Evolutionary conservation across 2,888 invertebrate species (phyloP).

Genomic region (Aleiodes testaceus): DNA sequence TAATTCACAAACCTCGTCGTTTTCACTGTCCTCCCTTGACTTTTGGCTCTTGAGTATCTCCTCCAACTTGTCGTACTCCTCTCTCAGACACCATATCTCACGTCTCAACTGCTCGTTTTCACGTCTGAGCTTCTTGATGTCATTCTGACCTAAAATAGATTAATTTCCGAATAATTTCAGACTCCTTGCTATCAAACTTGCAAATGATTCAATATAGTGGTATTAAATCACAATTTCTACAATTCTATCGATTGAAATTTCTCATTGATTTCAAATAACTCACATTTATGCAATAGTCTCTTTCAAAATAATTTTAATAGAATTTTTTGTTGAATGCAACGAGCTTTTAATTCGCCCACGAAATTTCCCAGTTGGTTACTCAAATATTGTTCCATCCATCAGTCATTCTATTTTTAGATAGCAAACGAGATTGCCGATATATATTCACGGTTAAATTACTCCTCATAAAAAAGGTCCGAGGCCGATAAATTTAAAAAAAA

Average conservation of each 20-base stretch:
- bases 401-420: slow-evolving; percentile 42
- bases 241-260: too few species aligned
- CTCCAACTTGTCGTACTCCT: slow-evolving; percentile 91
- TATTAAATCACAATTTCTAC: too few species aligned
- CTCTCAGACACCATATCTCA: slow-evolving; percentile 89
- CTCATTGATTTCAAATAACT: not conserved
- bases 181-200: not conserved
- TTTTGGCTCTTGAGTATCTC: slow-evolving; percentile 79
- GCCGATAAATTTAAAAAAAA: not conserved
- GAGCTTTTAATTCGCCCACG: slow-evolving; percentile 24
- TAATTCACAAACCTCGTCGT: slow-evolving; percentile 61
- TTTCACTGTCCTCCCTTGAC: slow-evolving; percentile 65
- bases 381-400: slow-evolving; percentile 44
- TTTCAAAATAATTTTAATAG: not conserved
- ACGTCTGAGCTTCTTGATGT: slow-evolving; percentile 89
- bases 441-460: slow-evolving; percentile 15
- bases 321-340: not conserved
- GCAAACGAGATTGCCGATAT: slow-evolving; percentile 19
- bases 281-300: not conserved
- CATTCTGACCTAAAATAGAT: slow-evolving; percentile 83
- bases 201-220: too few species aligned
- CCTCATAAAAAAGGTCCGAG: not conserved
- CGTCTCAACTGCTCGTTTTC: slow-evolving; percentile 91
- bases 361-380: slow-evolving; percentile 32
- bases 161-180: not conserved